Evolutionary conservation across 2,888 invertebrate species (phyloP), one percentile per base, ranked within the genome.

Genomic region (Macrophya annulata): DNA sequence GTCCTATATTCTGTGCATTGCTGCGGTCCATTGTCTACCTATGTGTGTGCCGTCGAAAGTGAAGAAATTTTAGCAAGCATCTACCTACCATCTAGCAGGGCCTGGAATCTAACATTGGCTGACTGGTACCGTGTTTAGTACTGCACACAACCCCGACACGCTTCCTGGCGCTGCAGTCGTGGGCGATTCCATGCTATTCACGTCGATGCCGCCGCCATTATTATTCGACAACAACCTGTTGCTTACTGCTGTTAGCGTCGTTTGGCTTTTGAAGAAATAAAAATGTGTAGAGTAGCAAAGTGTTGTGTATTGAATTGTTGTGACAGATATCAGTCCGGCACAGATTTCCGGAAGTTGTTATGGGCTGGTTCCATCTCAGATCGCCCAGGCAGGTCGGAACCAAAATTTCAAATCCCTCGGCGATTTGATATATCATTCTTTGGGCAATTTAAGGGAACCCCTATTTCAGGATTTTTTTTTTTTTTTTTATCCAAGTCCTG

Each of bases 61-160:
- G n/a, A n/a, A n/a, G n/a, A n/a, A n/a, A n/a, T n/a, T n/a, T n/a
- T n/a, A n/a, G n/a, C n/a, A n/a, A n/a, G n/a, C n/a, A n/a, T n/a
- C n/a, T n/a, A n/a, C n/a, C n/a, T n/a, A n/a, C n/a, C n/a, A n/a
- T n/a, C n/a, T n/a, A n/a, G n/a, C 72, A 72, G 72, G 72, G 72
- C 72, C 43, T 72, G 72, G 72, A 43, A 72, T 43, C n/a, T 43
- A 72, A 40, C 8, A 43, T 72, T 12, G 72, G 72, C 8, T 8
- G 21, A 43, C 43, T 43, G 72, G 43, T 72, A 0, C 72, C 21
- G 9, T 43, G 43, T 72, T 72, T n/a, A 72, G 43, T 72, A 72
- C 72, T 72, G 72, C 40, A 12, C n/a, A 12, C 72, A 43, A 72
- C 72, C 72, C 72, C 72, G 72, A 43, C 72, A 43, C 15, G 21